Evolutionary conservation across 2,113 vertebrate genomes (phyloP).

Genomic region (Vimba vimba): DNA sequence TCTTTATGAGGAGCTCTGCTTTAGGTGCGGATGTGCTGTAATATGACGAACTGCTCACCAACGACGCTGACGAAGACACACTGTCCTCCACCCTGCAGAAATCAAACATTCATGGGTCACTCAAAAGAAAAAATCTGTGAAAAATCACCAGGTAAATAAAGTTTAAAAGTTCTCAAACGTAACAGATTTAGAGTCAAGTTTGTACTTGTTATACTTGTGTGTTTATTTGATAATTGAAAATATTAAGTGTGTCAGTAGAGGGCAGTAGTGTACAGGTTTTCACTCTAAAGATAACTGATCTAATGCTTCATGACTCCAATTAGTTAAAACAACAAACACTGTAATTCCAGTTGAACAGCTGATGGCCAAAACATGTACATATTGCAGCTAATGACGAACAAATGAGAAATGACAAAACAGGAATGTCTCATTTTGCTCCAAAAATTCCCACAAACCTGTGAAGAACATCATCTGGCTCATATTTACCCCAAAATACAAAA

Average conservation of each 20-base stretch:
- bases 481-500: background rate
- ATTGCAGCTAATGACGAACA: background rate
- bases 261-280: conserved; percentile 13
- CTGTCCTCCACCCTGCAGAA: conserved; percentile 79
- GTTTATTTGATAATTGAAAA: too few species aligned
- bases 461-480: background rate
- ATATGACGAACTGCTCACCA: conserved; percentile 90
- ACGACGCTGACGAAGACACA: conserved; percentile 63
- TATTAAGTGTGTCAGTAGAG: conserved; percentile 20
- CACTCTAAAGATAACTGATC: background rate
- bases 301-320: background rate
- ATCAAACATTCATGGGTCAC: background rate
- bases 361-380: background rate
- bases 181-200: background rate
- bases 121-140: background rate
- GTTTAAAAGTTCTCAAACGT: background rate
- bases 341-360: background rate
- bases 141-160: background rate
- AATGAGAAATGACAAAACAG: background rate
- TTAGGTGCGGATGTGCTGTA: conserved; percentile 94
- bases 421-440: background rate
- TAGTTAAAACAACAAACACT: background rate
- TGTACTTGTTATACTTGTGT: background rate
- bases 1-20: conserved; percentile 93
- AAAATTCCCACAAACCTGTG: background rate